These are phyloP conservation scores for Campoplex nolae DNA, from an alignment of 2,888 invertebrate species.

Conservation along the genomic window DNA sequence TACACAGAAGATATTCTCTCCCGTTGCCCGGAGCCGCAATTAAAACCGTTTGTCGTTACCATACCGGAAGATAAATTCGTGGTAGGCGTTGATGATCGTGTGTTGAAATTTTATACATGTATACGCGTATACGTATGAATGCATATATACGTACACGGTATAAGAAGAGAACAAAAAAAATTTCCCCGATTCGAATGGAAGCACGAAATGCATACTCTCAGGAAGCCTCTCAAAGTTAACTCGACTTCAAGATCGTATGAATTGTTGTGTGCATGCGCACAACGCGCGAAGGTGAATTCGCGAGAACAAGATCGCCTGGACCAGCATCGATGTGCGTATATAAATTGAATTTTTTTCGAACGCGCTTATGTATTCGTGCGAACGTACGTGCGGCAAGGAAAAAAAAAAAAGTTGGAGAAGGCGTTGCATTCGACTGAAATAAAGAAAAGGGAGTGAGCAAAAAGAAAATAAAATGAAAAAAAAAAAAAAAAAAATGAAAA, in stretches of 20 bases:
- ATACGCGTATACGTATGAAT: constrained; percentile 19
- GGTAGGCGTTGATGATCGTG: constrained; percentile 56
- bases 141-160: constrained; percentile 7
- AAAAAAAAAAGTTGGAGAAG: constrained; percentile 22
- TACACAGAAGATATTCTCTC: constrained; percentile 27
- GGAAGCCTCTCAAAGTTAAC: constrained; percentile 34
- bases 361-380: not conserved
- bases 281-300: constrained; percentile 50
- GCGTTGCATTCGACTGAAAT: constrained; percentile 51
- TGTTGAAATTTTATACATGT: not conserved
- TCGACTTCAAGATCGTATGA: constrained; percentile 41
- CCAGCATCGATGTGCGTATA: not conserved
- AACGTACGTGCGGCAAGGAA: constrained; percentile 22
- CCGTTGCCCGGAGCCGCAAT: constrained; percentile 76
- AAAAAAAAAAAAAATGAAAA: constrained; percentile 28
- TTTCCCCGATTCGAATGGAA: not conserved
- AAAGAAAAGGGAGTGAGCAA: constrained; percentile 32
- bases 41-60: constrained; percentile 80
- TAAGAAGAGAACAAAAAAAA: not conserved
- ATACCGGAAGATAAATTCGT: constrained; percentile 77
- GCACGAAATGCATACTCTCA: not conserved
- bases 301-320: constrained; percentile 29
- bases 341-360: not conserved
- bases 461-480: constrained; percentile 15
- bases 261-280: constrained; percentile 48